A percentile compares a stretch with the other conserved stretches of the same genome.
phyloP scores from a whole-genome alignment of 2,888 invertebrate species.

The Leptopterna dolabrata region DNA sequence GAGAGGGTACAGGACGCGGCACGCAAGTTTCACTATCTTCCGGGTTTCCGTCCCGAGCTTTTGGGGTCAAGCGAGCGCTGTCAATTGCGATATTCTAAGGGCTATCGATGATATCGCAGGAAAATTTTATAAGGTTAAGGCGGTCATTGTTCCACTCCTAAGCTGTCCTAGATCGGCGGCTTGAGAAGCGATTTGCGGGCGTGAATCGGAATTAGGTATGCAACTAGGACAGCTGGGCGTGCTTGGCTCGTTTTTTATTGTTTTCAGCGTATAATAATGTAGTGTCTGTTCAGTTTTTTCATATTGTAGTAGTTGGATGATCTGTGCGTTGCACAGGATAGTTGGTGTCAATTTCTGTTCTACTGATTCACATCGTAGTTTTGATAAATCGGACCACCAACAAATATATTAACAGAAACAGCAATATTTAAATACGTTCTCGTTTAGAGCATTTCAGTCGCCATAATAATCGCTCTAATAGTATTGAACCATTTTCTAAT shows the following conservation, averaged over 20 bases:
- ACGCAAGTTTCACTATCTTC: constrained; percentile 31
- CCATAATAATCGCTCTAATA: too few species aligned
- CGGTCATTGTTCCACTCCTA: constrained; percentile 9
- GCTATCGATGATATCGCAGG: constrained; percentile 29
- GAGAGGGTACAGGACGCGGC: not conserved
- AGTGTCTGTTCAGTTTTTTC: too few species aligned
- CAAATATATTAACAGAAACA: too few species aligned
- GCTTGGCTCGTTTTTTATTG: not conserved
- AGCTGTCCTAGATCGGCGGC: not conserved
- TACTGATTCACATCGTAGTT: too few species aligned
- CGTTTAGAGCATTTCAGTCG: too few species aligned
- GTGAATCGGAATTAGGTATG: not conserved
- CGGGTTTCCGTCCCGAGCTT: not conserved
- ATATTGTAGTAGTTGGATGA: too few species aligned
- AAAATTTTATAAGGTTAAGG: constrained; percentile 25
- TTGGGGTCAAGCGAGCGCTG: constrained; percentile 19
- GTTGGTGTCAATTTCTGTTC: too few species aligned
- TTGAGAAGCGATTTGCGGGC: not conserved
- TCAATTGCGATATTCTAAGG: constrained; percentile 20
- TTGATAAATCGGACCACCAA: too few species aligned
- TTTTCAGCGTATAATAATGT: too few species aligned
- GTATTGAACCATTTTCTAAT: too few species aligned
- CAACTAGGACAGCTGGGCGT: not conserved
- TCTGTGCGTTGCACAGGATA: too few species aligned
- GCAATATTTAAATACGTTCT: too few species aligned